Percentiles rank a stretch among this genome's conserved stretches.
phyloP scores from a whole-genome alignment of 2,113 vertebrate species.

The Eubucco bourcierii region DNA sequence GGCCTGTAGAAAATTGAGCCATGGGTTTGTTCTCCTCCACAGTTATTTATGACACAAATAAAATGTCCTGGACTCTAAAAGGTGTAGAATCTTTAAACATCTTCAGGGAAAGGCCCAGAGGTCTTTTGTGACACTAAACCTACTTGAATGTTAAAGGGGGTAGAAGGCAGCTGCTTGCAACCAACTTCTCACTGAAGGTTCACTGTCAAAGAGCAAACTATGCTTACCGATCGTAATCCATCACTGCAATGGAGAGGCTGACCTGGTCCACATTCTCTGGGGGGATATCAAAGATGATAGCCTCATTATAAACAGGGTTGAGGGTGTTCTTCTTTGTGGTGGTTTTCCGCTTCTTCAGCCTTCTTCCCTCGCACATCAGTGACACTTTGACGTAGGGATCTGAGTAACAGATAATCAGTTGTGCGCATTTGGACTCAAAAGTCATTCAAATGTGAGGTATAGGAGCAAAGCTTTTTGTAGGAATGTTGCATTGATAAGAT shows the following conservation, averaged over 20 bases:
- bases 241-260: conserved; percentile 95
- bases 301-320: conserved; percentile 95
- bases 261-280: conserved; percentile 98
- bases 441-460: neutral
- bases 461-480: neutral
- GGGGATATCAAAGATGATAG: conserved; percentile 98
- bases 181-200: neutral
- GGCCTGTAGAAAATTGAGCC: neutral
- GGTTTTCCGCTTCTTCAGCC: conserved; percentile 95
- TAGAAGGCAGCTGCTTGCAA: neutral
- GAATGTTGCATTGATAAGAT: neutral
- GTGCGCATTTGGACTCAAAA: neutral
- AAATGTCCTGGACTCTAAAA: neutral
- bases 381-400: conserved; percentile 99
- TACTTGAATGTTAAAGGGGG: neutral
- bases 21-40: neutral
- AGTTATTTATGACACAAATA: neutral
- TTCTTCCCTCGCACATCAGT: conserved; percentile 91
- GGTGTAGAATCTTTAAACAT: neutral
- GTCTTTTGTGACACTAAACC: neutral
- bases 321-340: conserved; percentile 96
- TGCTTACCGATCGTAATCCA: conserved; percentile 96
- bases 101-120: neutral
- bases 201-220: neutral
- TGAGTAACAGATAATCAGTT: conserved; percentile 48